Conservation (phyloP, 2,888 invertebrate genomes). For the Stegophylla sp. region DNA sequence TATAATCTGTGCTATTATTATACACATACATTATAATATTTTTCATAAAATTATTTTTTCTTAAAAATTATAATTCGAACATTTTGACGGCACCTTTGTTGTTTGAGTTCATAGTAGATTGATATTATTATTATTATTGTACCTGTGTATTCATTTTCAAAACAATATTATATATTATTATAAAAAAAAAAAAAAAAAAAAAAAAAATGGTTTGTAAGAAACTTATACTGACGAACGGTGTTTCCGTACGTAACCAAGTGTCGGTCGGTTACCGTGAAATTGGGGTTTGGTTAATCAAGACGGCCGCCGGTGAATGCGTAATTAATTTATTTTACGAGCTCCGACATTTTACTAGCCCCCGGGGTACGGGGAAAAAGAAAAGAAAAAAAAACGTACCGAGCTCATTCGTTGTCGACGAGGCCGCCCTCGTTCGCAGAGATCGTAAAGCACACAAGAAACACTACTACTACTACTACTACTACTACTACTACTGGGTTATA, state of each 20-base stretch:
- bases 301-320: slow-evolving; percentile 53
- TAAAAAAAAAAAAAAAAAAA: too few species aligned
- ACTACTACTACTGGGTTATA: too few species aligned
- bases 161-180: slow-evolving; percentile 5
- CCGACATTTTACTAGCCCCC: slow-evolving; percentile 56
- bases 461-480: too few species aligned
- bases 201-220: slow-evolving; percentile 7
- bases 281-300: slow-evolving; percentile 50
- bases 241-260: slow-evolving; percentile 33
- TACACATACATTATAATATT: too few species aligned
- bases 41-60: too few species aligned
- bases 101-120: too few species aligned
- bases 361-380: slow-evolving; percentile 37
- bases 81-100: too few species aligned
- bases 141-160: neutral
- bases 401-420: slow-evolving; percentile 41
- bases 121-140: neutral
- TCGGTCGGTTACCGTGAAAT: neutral
- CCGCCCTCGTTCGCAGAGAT: slow-evolving; percentile 40
- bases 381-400: slow-evolving; percentile 13
- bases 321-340: slow-evolving; percentile 55
- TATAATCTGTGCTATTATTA: too few species aligned
- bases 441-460: slow-evolving; percentile 50
- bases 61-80: too few species aligned
- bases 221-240: too few species aligned